Conservation (phyloP, 2,888 invertebrate species). For the Troides aeacus region DNA sequence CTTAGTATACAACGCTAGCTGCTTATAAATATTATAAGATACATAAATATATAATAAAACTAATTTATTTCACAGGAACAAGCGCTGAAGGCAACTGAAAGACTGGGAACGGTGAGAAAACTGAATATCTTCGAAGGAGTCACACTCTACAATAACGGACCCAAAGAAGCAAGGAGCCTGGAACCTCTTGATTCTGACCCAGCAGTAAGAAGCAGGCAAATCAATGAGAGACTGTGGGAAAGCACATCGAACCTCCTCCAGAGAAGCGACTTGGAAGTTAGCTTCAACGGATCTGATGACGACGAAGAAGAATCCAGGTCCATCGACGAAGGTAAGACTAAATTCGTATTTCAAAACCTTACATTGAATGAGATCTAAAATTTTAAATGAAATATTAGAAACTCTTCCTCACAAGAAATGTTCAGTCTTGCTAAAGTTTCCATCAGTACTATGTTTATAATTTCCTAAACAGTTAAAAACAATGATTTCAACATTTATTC, state of each 20-base stretch:
- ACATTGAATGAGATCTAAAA: too few relatives aligned
- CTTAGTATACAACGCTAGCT: neutral
- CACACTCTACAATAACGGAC: slow-evolving; percentile 60
- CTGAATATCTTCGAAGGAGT: slow-evolving; percentile 62
- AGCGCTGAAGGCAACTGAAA: slow-evolving; percentile 63
- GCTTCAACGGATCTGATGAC: slow-evolving; percentile 52
- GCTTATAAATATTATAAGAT: neutral
- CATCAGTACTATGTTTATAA: too few relatives aligned
- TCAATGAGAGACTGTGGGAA: slow-evolving; percentile 64
- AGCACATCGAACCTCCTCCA: slow-evolving; percentile 57
- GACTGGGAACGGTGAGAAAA: slow-evolving; percentile 57
- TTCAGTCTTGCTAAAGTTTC: too few relatives aligned
- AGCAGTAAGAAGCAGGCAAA: slow-evolving; percentile 52
- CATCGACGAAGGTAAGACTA: slow-evolving; percentile 54
- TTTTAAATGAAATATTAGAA: too few relatives aligned
- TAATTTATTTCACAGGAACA: slow-evolving; percentile 54
- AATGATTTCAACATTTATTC: too few relatives aligned
- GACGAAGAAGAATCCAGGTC: slow-evolving; percentile 60
- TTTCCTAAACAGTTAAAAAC: too few relatives aligned
- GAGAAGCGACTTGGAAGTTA: slow-evolving; percentile 62
- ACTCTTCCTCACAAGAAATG: too few relatives aligned
- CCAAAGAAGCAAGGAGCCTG: slow-evolving; percentile 57
- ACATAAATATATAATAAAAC: neutral
- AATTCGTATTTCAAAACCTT: too few relatives aligned
- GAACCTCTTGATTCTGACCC: slow-evolving; percentile 60